phyloP scores from a whole-genome alignment of 2,113 vertebrate species.

The Anolis sagrei region DNA sequence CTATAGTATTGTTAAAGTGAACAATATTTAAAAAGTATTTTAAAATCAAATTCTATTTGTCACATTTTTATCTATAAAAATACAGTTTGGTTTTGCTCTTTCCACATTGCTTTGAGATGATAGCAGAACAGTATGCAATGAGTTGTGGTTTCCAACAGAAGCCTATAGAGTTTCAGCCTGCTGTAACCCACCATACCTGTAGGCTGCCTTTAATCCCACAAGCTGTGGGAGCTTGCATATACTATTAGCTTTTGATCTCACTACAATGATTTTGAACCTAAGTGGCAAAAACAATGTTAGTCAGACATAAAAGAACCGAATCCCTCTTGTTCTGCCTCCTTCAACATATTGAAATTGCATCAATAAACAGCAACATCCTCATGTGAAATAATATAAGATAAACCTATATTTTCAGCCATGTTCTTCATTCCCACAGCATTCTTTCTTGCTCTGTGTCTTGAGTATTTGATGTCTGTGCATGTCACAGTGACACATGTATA shows the following conservation, averaged over 20 bases:
- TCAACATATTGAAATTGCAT: neutral
- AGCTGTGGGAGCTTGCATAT: conserved; percentile 53
- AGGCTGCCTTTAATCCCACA: conserved; percentile 70
- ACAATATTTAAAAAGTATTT: conserved; percentile 57
- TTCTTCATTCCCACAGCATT: neutral
- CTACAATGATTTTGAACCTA: conserved; percentile 64
- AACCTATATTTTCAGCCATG: conserved; percentile 35
- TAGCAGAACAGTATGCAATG: conserved; percentile 44
- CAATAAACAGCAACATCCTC: conserved; percentile 18
- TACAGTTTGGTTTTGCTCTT: neutral
- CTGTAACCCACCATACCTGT: conserved; percentile 63
- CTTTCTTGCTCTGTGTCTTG: neutral
- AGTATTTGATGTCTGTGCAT: neutral
- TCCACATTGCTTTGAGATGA: conserved; percentile 24
- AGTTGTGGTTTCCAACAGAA: conserved; percentile 64
- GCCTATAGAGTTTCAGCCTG: conserved; percentile 61
- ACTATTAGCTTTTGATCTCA: conserved; percentile 73
- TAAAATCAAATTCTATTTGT: conserved; percentile 43
- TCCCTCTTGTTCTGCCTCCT: conserved; percentile 69
- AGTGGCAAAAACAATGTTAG: conserved; percentile 59
- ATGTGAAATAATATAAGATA: conserved; percentile 21
- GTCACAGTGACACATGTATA: neutral
- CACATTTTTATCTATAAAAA: conserved; percentile 45
- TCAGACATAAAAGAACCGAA: conserved; percentile 69
- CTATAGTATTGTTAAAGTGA: conserved; percentile 3